Percentiles rank a stretch among this genome's conserved stretches.
phyloP scores from a whole-genome alignment of 1,140 invertebrate genomes.

The Calliopsis andreniformis region DNA sequence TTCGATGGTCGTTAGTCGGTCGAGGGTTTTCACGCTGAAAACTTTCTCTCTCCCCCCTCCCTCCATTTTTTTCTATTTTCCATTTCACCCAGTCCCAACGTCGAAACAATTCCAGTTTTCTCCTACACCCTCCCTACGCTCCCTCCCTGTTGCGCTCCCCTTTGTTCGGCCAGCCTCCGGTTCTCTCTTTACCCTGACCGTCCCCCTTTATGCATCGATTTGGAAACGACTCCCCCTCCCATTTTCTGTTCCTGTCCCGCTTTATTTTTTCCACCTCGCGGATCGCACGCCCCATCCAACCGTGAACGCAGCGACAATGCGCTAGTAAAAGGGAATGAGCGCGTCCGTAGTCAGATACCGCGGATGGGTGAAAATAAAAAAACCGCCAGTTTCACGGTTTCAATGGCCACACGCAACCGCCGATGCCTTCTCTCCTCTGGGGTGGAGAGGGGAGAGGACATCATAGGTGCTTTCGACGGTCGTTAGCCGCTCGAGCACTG shows the following conservation, averaged over 20 bases:
- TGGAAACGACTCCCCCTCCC: conserved; percentile 46
- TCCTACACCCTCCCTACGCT: not conserved
- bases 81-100: conserved; percentile 32
- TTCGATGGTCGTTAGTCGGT: conserved; percentile 55
- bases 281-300: conserved; percentile 24
- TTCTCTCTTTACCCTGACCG: not conserved
- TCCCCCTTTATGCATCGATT: conserved; percentile 48
- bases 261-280: not conserved
- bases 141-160: conserved; percentile 2
- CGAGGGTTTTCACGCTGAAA: conserved; percentile 52
- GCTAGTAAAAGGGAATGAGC: conserved; percentile 10
- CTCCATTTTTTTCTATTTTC: conserved; percentile 28
- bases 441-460: not conserved
- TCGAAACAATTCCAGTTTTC: conserved; percentile 39
- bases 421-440: not conserved
- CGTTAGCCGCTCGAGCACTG: conserved; percentile 26
- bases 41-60: conserved; percentile 37
- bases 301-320: conserved; percentile 24
- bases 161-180: conserved; percentile 11
- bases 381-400: conserved; percentile 12
- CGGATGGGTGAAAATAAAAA: not conserved
- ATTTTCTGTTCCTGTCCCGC: conserved; percentile 1
- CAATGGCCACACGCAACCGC: conserved; percentile 5
- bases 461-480: conserved; percentile 28
- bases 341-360: conserved; percentile 20